Percentiles rank a stretch among this genome's conserved stretches.
Evolutionary conservation across 2,797 vertebrate genomes (phyloP).

Genomic region (Catostomus latipinnis): DNA sequence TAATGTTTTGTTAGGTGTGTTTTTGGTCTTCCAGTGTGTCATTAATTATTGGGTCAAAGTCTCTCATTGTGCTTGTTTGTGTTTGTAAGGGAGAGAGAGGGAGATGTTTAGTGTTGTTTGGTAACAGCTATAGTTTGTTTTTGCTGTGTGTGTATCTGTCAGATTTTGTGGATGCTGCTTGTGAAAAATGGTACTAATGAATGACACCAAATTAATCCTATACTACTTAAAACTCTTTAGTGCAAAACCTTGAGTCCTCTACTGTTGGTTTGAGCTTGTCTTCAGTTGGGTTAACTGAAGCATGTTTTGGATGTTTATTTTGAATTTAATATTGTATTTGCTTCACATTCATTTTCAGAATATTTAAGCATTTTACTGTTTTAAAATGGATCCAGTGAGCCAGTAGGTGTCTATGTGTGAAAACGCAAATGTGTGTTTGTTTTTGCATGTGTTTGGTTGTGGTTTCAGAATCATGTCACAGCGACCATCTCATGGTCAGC

Average conservation of each 20-base stretch:
- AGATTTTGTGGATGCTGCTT: not conserved
- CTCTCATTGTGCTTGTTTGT: constrained; percentile 42
- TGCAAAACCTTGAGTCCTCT: not conserved
- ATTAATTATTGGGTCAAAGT: constrained; percentile 51
- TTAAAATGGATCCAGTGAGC: not conserved
- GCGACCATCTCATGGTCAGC: constrained; percentile 68
- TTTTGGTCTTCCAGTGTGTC: constrained; percentile 50
- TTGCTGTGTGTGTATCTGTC: not conserved
- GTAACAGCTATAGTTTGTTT: not conserved
- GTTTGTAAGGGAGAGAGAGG: constrained; percentile 6
- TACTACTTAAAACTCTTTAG: not conserved
- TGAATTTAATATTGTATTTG: not conserved
- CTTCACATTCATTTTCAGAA: not conserved
- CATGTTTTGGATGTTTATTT: not conserved
- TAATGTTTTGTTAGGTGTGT: constrained; percentile 60
- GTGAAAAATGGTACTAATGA: not conserved
- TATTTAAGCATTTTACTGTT: too few relatives aligned
- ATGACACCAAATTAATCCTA: not conserved
- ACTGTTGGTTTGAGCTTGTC: not conserved
- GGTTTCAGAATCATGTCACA: constrained; percentile 60
- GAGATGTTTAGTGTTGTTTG: not conserved
- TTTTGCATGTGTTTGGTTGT: constrained; percentile 34
- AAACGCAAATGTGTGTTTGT: not conserved
- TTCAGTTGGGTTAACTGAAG: not conserved
- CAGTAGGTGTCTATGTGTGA: not conserved